Evolutionary conservation across 1,140 invertebrate species (phyloP).

Genomic region (Drosophila pruinosa): DNA sequence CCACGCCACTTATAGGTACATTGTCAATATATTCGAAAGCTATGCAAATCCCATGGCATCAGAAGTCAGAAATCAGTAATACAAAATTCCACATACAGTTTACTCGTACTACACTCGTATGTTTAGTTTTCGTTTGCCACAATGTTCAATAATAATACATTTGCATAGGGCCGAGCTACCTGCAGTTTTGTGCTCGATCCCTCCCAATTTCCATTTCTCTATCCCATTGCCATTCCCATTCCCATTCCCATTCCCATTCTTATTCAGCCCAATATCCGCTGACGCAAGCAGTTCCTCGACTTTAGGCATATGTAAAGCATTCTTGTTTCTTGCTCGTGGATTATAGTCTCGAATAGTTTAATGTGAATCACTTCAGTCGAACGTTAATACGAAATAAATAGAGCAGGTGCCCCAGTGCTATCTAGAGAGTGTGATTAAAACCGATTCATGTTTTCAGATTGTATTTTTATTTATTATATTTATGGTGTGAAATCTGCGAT

Average conservation of each 20-base stretch:
- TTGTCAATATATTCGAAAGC: slow-evolving; percentile 65
- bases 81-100: slow-evolving; percentile 31
- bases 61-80: slow-evolving; percentile 53
- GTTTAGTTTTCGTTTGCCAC: slow-evolving; percentile 23
- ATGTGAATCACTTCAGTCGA: slow-evolving; percentile 6
- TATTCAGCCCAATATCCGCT: slow-evolving; percentile 66
- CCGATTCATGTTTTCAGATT: slow-evolving; percentile 7
- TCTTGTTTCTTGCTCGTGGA: slow-evolving; percentile 8
- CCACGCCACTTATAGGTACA: too few species aligned
- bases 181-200: slow-evolving; percentile 39
- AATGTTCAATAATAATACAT: slow-evolving; percentile 8
- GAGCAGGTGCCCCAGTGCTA: slow-evolving; percentile 1
- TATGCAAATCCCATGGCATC: slow-evolving; percentile 64
- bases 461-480: not conserved
- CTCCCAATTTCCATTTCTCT: slow-evolving; percentile 18
- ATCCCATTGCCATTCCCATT: slow-evolving; percentile 12
- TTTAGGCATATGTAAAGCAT: not conserved
- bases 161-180: slow-evolving; percentile 66
- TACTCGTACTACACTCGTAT: slow-evolving; percentile 40
- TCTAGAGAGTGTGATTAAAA: slow-evolving; percentile 8
- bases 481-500: not conserved
- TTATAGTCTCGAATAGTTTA: slow-evolving; percentile 3
- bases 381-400: not conserved
- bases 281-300: slow-evolving; percentile 48
- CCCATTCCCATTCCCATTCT: slow-evolving; percentile 20